These are phyloP conservation scores for Dendronephthya gigantea DNA, from an alignment of 64 coral and sea anemone species.

Conservation along the genomic window DNA sequence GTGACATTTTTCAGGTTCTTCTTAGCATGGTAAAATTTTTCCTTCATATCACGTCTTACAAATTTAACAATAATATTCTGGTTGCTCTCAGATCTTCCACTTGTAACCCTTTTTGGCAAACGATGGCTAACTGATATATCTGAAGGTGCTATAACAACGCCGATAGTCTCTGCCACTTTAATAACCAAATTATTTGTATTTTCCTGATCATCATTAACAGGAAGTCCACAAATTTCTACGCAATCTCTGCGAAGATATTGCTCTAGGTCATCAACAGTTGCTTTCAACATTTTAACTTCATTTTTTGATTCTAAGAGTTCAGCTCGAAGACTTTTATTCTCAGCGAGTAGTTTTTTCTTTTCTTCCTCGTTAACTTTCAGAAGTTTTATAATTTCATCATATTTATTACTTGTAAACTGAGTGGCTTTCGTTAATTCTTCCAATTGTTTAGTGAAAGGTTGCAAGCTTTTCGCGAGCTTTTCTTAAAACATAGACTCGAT, in stretches of 20 bases:
- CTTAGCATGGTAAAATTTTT: not conserved
- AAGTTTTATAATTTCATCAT: constrained; percentile 19
- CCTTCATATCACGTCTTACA: not conserved
- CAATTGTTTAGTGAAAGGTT: too few relatives aligned
- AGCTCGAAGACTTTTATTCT: constrained; percentile 18
- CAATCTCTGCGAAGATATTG: constrained; percentile 27
- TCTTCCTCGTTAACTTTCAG: constrained; percentile 7
- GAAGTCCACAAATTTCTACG: constrained; percentile 19
- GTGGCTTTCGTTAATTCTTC: constrained; percentile 17
- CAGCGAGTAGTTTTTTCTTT: constrained; percentile 24
- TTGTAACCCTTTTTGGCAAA: not conserved
- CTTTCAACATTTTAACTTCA: constrained; percentile 1
- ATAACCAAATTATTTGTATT: constrained; percentile 16
- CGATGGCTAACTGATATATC: constrained; percentile 27
- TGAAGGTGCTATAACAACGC: not conserved
- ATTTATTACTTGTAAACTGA: constrained; percentile 8
- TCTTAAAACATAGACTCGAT: constrained; percentile 7
- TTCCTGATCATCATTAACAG: constrained; percentile 23
- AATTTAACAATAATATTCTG: not conserved
- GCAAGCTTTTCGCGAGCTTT: not conserved
- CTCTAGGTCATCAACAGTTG: constrained; percentile 5
- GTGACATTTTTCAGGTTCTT: not conserved
- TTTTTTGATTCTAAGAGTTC: not conserved
- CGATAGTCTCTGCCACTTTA: not conserved
- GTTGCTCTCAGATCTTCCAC: not conserved